A percentile compares a stretch with the other conserved stretches of the same genome.
phyloP scores from a whole-genome alignment of 2,888 invertebrate species.

The Drosophila nr. perissopoda region DNA sequence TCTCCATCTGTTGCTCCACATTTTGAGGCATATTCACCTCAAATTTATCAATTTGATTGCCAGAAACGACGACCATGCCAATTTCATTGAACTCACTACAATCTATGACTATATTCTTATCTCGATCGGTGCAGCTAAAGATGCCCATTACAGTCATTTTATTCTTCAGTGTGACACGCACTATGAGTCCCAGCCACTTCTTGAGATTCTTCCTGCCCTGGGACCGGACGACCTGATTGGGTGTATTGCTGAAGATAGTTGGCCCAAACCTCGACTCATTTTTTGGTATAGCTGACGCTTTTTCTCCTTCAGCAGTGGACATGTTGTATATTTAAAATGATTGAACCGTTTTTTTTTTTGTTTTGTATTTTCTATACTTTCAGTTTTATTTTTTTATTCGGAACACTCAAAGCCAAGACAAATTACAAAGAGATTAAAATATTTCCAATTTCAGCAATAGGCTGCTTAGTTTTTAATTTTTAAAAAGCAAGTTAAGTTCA shows the following conservation, averaged over 20 bases:
- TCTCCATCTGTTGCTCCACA: neutral
- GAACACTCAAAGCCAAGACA: too few relatives aligned
- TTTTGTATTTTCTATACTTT: neutral
- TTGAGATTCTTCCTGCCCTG: conserved; percentile 26
- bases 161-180: conserved; percentile 46
- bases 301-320: neutral
- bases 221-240: neutral
- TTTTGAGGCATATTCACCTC: conserved; percentile 26
- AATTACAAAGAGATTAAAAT: too few relatives aligned
- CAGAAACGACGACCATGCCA: conserved; percentile 48
- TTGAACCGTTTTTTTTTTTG: neutral
- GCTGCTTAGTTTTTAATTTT: neutral
- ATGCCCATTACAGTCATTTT: conserved; percentile 38
- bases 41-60: conserved; percentile 35
- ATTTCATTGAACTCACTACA: conserved; percentile 29
- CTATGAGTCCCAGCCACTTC: conserved; percentile 47
- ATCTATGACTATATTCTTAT: conserved; percentile 52
- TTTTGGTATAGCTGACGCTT: neutral
- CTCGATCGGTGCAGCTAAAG: conserved; percentile 62
- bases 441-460: neutral
- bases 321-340: conserved; percentile 14
- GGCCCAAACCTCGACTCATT: conserved; percentile 19
- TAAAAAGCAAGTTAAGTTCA: neutral
- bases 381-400: too few relatives aligned
- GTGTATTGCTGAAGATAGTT: conserved; percentile 27